A percentile compares a stretch with the other conserved stretches of the same genome.
These are phyloP conservation scores for Ptychoptera contaminata DNA, from an alignment of 2,888 invertebrate species.

Conservation along the genomic window DNA sequence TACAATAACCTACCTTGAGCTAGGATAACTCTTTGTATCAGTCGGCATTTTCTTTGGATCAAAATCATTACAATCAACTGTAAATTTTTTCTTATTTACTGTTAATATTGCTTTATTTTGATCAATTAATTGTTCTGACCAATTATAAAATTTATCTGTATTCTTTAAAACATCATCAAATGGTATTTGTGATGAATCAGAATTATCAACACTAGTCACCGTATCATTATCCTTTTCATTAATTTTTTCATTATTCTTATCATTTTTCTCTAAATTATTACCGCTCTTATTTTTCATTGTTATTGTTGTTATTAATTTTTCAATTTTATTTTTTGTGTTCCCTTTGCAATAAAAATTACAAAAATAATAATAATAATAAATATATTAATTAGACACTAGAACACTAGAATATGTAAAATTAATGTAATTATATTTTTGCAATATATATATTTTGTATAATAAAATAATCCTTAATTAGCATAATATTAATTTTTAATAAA, in stretches of 20 bases:
- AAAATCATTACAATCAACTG: not conserved
- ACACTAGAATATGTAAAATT: no score
- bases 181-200: not conserved
- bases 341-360: no score
- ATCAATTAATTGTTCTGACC: not conserved
- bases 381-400: no score
- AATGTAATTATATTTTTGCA: no score
- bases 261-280: no score
- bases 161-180: not conserved
- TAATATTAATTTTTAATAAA: no score
- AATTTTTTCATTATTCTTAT: not conserved
- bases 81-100: not conserved
- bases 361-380: no score
- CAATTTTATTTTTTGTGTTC: no score
- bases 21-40: not conserved
- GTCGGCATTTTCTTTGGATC: not conserved
- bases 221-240: not conserved
- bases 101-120: not conserved
- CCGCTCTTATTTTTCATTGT: no score
- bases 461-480: no score
- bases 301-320: no score
- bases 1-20: not conserved
- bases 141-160: not conserved
- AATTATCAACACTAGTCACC: not conserved
- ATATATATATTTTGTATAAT: no score